A percentile compares a stretch with the other conserved stretches of the same genome.
phyloP scores from a whole-genome alignment of 2,797 vertebrate genomes.

The Iguana delicatissima region DNA sequence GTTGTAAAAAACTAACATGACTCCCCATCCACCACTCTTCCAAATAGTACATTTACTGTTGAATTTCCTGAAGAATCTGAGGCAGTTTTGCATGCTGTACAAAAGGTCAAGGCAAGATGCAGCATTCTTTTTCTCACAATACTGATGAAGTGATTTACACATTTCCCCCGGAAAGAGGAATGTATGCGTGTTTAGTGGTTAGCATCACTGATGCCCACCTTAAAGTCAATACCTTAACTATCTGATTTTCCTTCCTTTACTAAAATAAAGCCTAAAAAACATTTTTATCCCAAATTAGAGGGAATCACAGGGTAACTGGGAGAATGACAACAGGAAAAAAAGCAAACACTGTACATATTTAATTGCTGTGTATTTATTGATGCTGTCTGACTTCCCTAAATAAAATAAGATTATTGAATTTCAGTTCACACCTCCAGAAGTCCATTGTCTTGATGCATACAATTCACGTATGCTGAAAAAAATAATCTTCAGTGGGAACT shows the following conservation, averaged over 20 bases:
- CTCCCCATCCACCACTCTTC: background rate
- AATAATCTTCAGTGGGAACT: background rate
- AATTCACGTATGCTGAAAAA: background rate
- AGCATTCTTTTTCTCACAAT: background rate
- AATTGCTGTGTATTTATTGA: background rate
- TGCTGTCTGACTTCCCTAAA: background rate
- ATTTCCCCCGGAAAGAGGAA: background rate
- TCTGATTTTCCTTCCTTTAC: background rate
- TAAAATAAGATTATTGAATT: background rate
- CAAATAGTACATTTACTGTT: background rate
- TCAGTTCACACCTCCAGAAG: background rate
- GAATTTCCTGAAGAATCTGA: background rate
- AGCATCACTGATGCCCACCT: background rate
- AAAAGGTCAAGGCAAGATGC: background rate
- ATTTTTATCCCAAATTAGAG: too few species aligned
- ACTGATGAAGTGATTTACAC: background rate
- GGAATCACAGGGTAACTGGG: background rate
- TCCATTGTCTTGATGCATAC: background rate
- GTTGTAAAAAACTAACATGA: background rate
- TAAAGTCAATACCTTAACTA: background rate
- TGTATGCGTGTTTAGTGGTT: too few species aligned
- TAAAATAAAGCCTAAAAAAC: background rate
- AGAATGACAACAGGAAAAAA: background rate
- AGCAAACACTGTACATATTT: background rate
- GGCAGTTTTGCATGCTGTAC: background rate